Base-by-base conservation (phyloP, 1,140 invertebrate genomes). In the Drosophila parabipectinata region DNA sequence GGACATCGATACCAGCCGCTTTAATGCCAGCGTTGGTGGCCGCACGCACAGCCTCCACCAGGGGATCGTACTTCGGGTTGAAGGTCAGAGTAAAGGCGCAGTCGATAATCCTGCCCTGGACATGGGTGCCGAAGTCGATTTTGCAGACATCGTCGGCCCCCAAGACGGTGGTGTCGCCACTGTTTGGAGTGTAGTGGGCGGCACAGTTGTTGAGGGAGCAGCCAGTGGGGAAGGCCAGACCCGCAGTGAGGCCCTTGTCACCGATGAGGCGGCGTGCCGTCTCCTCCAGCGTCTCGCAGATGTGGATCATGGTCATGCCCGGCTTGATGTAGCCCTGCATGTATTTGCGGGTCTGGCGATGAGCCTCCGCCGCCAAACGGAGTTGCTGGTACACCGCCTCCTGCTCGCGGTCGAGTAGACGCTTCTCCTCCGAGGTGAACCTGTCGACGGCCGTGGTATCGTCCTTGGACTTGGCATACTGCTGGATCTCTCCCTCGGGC, bases 131-230 rank as follows among this genome's bases (percentile, higher is more conserved):
- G 93, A 99, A 99, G 93, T 99, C 99, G 90, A 99, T 99, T 93
- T 99, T 99, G 58, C 98, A 98, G 2, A 99, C 98, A 93, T 99
- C 99, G 92, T 99, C 98, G 88, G 98, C 97, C 69, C 96, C 94
- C 12, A 99, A 93, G 18, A 99, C 98, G 0, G 98, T 99, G 3
- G 95, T 94, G 93, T 99, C 99, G 10, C 99, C 99, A 68, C 97
- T 97, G 93, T 99, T 99, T 45, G 99, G 99, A n/a, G 99, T 99
- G 90, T 99, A 99, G 93, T 99, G 99, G 62, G 99, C 99, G 73
- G 99, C 99, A 92, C 98, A 99, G 92, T 99, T 96, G 93, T 99
- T 99, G 21, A 99, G 94, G 6, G 98, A 99, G 90, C 99, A 99
- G 1, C 99, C 99, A 44, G 99, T 99, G 10, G 99, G 99, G 92